A percentile compares a stretch with the other conserved stretches of the same genome.
Conservation (phyloP, 2,113 vertebrate species). For the Hippocampus mohnikei region DNA sequence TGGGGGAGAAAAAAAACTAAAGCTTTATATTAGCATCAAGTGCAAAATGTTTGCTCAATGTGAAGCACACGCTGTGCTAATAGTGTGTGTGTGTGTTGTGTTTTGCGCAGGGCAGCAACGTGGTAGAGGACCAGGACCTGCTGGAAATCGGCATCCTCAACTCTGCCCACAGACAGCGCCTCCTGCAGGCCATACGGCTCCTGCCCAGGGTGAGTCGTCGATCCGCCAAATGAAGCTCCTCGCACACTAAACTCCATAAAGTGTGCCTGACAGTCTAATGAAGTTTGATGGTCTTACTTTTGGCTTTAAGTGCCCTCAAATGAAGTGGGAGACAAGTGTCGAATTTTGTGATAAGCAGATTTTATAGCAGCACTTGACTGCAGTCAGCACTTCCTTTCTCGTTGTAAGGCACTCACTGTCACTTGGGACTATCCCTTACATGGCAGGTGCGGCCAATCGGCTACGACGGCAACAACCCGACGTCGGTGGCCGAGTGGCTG, state of each 20-base stretch:
- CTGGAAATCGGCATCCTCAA: slow-evolving; percentile 98
- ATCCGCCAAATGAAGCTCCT: background rate
- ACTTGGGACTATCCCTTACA: slow-evolving; percentile 11
- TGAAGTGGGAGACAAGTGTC: background rate
- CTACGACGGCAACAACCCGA: slow-evolving; percentile 91
- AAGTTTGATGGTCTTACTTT: background rate
- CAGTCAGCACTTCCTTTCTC: slow-evolving; percentile 44
- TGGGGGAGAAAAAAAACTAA: too few species aligned
- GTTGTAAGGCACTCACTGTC: slow-evolving; percentile 13
- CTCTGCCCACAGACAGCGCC: slow-evolving; percentile 93
- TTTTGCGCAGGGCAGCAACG: slow-evolving; percentile 87
- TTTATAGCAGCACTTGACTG: slow-evolving; percentile 26
- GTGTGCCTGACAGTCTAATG: too few species aligned
- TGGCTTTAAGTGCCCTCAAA: background rate
- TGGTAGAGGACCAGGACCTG: slow-evolving; percentile 97
- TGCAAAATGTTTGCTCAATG: slow-evolving; percentile 1
- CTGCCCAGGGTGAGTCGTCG: slow-evolving; percentile 84
- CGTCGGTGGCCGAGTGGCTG: slow-evolving; percentile 95
- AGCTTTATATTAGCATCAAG: background rate
- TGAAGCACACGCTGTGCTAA: background rate
- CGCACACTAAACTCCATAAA: too few species aligned
- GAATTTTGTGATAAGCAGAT: slow-evolving; percentile 31
- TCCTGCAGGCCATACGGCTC: slow-evolving; percentile 96
- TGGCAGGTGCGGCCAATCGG: slow-evolving; percentile 88
- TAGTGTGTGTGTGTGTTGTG: background rate